Conservation (phyloP, 2,113 vertebrate species). For the Ornithorhynchus anatinus region DNA sequence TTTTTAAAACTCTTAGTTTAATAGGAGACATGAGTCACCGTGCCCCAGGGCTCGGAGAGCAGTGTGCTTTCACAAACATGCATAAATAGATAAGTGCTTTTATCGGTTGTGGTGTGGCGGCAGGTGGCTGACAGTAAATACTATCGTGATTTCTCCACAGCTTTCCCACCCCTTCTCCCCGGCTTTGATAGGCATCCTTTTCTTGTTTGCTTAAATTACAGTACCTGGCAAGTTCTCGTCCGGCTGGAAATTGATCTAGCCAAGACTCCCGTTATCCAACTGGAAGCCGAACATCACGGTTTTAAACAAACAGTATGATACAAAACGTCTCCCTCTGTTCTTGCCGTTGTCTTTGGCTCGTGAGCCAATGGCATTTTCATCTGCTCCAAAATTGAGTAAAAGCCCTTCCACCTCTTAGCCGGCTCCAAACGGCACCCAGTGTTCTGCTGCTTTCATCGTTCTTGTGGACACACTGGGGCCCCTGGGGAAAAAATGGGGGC, state of each 20-base stretch:
- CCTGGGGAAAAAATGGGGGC: no score
- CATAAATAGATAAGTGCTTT: slow-evolving; percentile 14
- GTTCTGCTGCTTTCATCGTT: background rate
- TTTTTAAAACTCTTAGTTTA: background rate
- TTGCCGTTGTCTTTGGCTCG: background rate
- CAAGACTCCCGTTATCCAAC: background rate
- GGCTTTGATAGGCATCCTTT: background rate
- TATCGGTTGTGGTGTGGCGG: background rate
- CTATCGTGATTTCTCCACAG: background rate
- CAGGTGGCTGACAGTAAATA: slow-evolving; percentile 10
- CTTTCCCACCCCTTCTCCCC: background rate
- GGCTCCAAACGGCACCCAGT: background rate
- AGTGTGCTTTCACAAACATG: slow-evolving; percentile 25
- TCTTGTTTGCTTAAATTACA: slow-evolving; percentile 30
- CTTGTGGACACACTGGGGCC: no score
- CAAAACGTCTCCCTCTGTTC: background rate
- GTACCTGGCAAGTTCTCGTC: slow-evolving; percentile 34
- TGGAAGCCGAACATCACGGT: background rate
- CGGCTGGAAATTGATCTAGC: slow-evolving; percentile 12
- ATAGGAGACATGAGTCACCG: slow-evolving; percentile 36
- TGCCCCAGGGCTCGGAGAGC: slow-evolving; percentile 11
- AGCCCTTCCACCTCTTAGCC: background rate
- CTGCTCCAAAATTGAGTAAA: background rate
- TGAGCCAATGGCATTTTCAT: background rate
- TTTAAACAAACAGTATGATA: background rate